Evolutionary conservation across 2,797 vertebrate genomes (phyloP), one percentile per base, ranked within the genome.

Genomic region (Neomorphus geoffroyi): DNA sequence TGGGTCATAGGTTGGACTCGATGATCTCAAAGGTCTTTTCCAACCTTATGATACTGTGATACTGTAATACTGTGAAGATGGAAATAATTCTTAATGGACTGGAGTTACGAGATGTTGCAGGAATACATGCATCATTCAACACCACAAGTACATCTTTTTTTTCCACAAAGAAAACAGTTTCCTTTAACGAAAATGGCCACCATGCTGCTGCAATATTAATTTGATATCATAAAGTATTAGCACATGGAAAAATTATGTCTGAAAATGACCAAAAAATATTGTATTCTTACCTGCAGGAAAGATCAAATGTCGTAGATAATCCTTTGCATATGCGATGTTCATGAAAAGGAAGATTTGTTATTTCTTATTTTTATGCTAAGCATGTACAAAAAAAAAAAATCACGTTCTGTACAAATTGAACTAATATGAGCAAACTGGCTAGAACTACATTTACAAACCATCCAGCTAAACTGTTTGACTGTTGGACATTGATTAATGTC

Each of bases 61-160:
- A n/a, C n/a, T n/a, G n/a, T n/a, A n/a, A n/a, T n/a, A n/a, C n/a
- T n/a, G n/a, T n/a, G n/a, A 56, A 77, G 50, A 70, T 67, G 24
- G 73, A 93, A 96, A 94, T 92, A 56, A 92, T 95, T 96, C 92
- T 87, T 96, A 94, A 95, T 85, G 64, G 48, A 91, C 24, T 95
- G 51, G 60, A 64, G 12, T 85, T 96, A 86, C 56, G 96, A 86
- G 74, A 74, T 75, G 41, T 45, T 92, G 57, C 56, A 96, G 87
- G 84, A 93, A 96, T 69, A 64, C 12, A 18, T 51, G 62, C n/a
- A 75, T 84, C 30, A 86, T 96, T 86, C 33, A 56, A 21, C 28
- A 50, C 16, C 48, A 74, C 65, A 90, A 93, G 94, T 93, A 69
- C 88, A 12, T 53, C 1, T 3, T 96, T 84, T 45, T 70, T 93